phyloP scores from a whole-genome alignment of 2,113 vertebrate species.

The Tricholaema leucomelas region DNA sequence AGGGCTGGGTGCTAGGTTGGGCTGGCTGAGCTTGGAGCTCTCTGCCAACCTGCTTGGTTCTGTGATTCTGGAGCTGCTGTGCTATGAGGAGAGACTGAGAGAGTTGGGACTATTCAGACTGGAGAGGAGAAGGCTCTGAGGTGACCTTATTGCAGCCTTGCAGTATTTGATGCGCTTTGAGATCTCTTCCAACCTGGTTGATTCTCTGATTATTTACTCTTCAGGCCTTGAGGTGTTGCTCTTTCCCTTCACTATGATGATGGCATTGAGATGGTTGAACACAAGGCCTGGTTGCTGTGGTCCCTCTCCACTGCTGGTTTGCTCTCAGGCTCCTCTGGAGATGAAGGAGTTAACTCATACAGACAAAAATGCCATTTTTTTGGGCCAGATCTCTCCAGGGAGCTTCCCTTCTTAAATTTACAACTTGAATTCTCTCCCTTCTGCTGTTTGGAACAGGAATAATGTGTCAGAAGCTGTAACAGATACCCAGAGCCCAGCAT shows the following conservation, averaged over 20 bases:
- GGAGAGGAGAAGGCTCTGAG: too few relatives aligned
- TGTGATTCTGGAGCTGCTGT: too few relatives aligned
- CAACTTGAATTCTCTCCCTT: neutral
- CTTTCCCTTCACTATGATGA: neutral
- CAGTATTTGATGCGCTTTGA: too few relatives aligned
- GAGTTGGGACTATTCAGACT: too few relatives aligned
- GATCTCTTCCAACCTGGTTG: too few relatives aligned
- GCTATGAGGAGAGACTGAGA: too few relatives aligned
- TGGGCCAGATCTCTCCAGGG: constrained; percentile 1
- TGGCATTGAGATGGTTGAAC: neutral
- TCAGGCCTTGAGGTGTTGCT: neutral
- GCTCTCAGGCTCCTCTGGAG: neutral
- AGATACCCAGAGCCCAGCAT: neutral
- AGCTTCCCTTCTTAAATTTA: neutral
- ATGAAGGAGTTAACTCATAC: neutral
- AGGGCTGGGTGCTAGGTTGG: too few relatives aligned
- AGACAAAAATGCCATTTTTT: neutral
- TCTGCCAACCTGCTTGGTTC: too few relatives aligned
- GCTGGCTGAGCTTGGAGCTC: too few relatives aligned
- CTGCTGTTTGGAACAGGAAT: neutral
- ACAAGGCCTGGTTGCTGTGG: neutral
- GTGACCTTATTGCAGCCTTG: too few relatives aligned
- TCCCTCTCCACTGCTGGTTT: neutral
- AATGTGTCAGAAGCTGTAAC: neutral
- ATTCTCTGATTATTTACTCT: neutral